These are phyloP conservation scores for Cyclopterus lumpus DNA, from an alignment of 2,797 vertebrate species.

Conservation along the genomic window DNA sequence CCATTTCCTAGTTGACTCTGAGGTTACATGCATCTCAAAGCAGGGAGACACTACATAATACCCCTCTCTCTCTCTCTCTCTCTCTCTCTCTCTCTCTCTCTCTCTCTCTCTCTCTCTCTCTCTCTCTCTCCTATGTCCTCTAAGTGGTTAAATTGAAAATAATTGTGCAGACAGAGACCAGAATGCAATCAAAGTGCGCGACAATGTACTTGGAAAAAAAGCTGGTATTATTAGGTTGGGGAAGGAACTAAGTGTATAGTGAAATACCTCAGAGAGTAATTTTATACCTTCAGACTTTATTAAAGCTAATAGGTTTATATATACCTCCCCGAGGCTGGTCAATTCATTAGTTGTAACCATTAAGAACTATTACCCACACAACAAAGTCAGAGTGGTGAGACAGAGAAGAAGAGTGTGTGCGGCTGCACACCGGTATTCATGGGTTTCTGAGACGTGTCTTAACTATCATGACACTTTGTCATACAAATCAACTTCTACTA, in stretches of 20 bases:
- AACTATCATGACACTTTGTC: conserved; percentile 1
- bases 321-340: conserved; percentile 77
- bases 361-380: conserved; percentile 70
- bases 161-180: conserved; percentile 81
- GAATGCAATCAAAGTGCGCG: conserved; percentile 82
- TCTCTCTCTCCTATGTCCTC: conserved; percentile 63
- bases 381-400: conserved; percentile 70
- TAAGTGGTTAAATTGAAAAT: conserved; percentile 84
- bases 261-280: conserved; percentile 78
- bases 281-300: conserved; percentile 78
- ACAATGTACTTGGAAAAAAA: conserved; percentile 75
- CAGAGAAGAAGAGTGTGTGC: conserved; percentile 16
- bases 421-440: neutral
- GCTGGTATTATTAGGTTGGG: conserved; percentile 78
- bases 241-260: conserved; percentile 80
- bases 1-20: conserved; percentile 5
- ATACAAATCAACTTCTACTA: neutral
- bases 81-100: conserved; percentile 64
- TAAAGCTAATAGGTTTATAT: conserved; percentile 82
- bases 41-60: conserved; percentile 21
- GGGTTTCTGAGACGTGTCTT: neutral
- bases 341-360: conserved; percentile 77
- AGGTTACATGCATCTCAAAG: conserved; percentile 27
- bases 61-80: conserved; percentile 1
- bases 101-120: conserved; percentile 7